These are phyloP conservation scores for Oceanodroma tethys DNA, from an alignment of 2,113 vertebrate genomes.

Conservation along the genomic window DNA sequence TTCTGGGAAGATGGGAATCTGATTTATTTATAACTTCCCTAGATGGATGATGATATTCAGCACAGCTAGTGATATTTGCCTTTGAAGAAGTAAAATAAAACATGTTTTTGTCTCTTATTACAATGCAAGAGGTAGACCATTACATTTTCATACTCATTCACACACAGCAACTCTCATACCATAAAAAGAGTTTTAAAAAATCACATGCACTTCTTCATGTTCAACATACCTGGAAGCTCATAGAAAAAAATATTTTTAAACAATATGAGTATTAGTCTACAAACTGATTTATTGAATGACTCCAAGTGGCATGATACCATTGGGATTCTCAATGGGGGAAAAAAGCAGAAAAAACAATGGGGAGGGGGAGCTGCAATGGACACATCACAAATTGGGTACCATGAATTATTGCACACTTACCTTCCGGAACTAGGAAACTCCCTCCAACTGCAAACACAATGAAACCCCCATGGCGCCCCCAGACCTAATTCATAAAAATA, in stretches of 20 bases:
- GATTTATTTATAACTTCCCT: background rate
- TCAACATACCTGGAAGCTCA: background rate
- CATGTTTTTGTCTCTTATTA: background rate
- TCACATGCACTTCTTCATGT: background rate
- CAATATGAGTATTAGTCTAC: background rate
- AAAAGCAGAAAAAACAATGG: background rate
- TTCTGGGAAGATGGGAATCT: background rate
- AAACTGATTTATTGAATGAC: background rate
- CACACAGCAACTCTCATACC: background rate
- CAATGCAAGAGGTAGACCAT: background rate
- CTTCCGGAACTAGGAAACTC: background rate
- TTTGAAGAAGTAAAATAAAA: background rate
- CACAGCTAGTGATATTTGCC: background rate
- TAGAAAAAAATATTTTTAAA: background rate
- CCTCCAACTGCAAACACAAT: background rate
- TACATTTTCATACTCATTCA: background rate
- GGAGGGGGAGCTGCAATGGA: background rate
- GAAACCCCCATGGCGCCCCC: background rate
- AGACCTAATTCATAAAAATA: background rate
- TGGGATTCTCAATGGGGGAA: background rate
- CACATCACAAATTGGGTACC: background rate
- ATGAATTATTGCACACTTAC: background rate
- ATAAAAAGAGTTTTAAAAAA: background rate
- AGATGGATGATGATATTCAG: background rate
- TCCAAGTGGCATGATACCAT: background rate